These are phyloP conservation scores for Agrotis segetum DNA, from an alignment of 2,888 invertebrate species.

Conservation along the genomic window DNA sequence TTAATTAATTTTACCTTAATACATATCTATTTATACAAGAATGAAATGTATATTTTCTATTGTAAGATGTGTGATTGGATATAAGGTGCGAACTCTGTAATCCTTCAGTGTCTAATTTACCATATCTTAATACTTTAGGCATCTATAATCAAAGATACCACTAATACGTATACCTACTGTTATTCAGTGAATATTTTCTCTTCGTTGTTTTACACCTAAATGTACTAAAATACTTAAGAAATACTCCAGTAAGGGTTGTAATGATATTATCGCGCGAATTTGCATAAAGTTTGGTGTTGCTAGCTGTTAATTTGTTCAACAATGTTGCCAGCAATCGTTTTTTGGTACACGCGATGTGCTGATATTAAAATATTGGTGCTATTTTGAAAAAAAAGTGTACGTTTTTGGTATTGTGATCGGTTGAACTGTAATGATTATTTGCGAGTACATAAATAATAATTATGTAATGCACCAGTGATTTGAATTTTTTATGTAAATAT, in stretches of 20 bases:
- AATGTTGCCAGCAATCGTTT: conserved; percentile 76
- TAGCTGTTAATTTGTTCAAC: conserved; percentile 76
- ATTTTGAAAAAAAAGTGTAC: conserved; percentile 81
- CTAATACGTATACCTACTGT: conserved; percentile 39
- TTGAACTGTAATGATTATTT: conserved; percentile 67
- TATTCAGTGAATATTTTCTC: conserved; percentile 56
- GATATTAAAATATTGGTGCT: conserved; percentile 89
- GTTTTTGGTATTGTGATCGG: conserved; percentile 74
- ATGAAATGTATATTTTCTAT: conserved; percentile 84
- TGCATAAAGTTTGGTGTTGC: conserved; percentile 80
- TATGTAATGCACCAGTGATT: conserved; percentile 83
- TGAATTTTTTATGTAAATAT: conserved; percentile 74
- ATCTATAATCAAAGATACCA: conserved; percentile 57
- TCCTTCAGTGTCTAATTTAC: conserved; percentile 77
- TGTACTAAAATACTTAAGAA: conserved; percentile 57
- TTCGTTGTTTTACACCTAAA: conserved; percentile 55
- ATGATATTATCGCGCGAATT: conserved; percentile 69
- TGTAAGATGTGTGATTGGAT: conserved; percentile 80
- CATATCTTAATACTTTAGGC: conserved; percentile 76
- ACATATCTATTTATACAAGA: conserved; percentile 86
- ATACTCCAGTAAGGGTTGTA: conserved; percentile 57
- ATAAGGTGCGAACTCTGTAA: conserved; percentile 79
- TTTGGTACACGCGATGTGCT: conserved; percentile 79
- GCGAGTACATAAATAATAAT: conserved; percentile 60
- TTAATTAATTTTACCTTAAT: conserved; percentile 82